phyloP scores from a whole-genome alignment of 2,888 invertebrate genomes.

The Xestia ashworthii region DNA sequence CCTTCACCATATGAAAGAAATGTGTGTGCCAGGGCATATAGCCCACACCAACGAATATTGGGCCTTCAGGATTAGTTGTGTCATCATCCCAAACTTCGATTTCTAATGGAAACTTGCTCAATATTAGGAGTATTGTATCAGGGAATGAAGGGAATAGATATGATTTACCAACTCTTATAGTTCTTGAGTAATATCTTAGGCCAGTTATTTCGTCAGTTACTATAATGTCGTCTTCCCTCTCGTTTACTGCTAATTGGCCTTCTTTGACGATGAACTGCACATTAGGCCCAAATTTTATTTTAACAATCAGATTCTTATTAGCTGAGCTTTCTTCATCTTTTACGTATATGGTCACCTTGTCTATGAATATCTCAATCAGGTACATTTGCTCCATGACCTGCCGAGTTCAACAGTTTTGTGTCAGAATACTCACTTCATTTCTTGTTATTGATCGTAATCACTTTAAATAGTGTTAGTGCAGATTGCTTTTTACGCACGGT shows the following conservation, averaged over 20 bases:
- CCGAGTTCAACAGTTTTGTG: conserved; percentile 81
- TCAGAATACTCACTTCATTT: conserved; percentile 78
- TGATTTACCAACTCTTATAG: conserved; percentile 89
- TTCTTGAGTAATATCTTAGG: conserved; percentile 80
- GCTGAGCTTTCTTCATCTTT: conserved; percentile 74
- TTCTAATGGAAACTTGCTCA: conserved; percentile 87
- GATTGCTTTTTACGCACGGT: conserved; percentile 2
- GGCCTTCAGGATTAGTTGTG: conserved; percentile 73
- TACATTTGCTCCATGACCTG: conserved; percentile 91
- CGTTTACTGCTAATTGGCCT: conserved; percentile 81
- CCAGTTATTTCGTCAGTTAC: conserved; percentile 78
- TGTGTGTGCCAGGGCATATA: conserved; percentile 86
- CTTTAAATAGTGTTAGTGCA: conserved; percentile 5
- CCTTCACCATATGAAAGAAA: conserved; percentile 87
- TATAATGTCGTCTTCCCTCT: conserved; percentile 78
- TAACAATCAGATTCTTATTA: conserved; percentile 85
- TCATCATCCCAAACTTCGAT: conserved; percentile 88
- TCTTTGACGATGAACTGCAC: conserved; percentile 88
- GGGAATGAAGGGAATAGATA: conserved; percentile 88
- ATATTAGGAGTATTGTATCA: conserved; percentile 82
- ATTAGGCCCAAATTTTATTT: conserved; percentile 87
- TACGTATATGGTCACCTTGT: conserved; percentile 86
- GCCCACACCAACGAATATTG: conserved; percentile 85
- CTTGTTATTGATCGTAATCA: conserved; percentile 51
- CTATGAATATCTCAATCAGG: conserved; percentile 90